Percentiles rank a stretch among this genome's conserved stretches.
Conservation (phyloP, 2,113 vertebrate species). For the Lycaon pictus region DNA sequence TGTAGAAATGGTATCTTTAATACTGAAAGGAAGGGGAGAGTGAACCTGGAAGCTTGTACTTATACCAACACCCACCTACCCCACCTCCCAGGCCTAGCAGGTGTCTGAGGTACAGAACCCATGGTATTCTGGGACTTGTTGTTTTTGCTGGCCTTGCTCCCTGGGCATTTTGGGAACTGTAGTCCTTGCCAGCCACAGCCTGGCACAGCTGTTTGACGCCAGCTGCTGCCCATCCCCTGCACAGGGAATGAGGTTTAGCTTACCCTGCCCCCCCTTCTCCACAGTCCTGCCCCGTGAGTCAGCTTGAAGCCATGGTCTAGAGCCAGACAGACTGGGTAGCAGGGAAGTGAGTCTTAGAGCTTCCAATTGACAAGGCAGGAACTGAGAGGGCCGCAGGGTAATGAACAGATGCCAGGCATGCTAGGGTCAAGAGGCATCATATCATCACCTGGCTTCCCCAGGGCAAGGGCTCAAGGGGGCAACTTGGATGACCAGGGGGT, state of each 20-base stretch:
- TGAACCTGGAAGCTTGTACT: slow-evolving; percentile 12
- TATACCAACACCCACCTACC: slow-evolving; percentile 49
- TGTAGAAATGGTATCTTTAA: slow-evolving; percentile 60
- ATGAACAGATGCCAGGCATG: slow-evolving; percentile 73
- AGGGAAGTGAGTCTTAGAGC: slow-evolving; percentile 55
- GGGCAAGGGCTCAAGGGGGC: slow-evolving; percentile 28
- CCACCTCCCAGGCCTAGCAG: slow-evolving; percentile 75
- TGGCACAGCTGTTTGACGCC: slow-evolving; percentile 80
- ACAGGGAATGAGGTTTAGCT: slow-evolving; percentile 68
- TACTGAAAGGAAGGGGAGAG: slow-evolving; percentile 44
- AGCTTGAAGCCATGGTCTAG: slow-evolving; percentile 78
- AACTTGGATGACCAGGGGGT: slow-evolving; percentile 53
- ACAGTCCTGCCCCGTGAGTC: slow-evolving; percentile 80
- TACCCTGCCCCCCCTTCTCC: slow-evolving; percentile 5
- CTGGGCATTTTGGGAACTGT: slow-evolving; percentile 83
- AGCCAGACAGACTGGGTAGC: slow-evolving; percentile 72
- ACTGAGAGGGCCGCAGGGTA: slow-evolving; percentile 54
- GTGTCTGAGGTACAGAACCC: slow-evolving; percentile 72
- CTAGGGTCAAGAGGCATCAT: slow-evolving; percentile 71
- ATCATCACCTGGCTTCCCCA: slow-evolving; percentile 69
- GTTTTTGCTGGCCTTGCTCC: slow-evolving; percentile 72
- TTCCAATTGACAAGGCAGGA: slow-evolving; percentile 56
- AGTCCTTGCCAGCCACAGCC: slow-evolving; percentile 77
- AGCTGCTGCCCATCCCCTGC: slow-evolving; percentile 72
- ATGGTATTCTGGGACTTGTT: slow-evolving; percentile 80